Evolutionary conservation across 2,113 vertebrate species (phyloP).

Genomic region (Zapornia atra): DNA sequence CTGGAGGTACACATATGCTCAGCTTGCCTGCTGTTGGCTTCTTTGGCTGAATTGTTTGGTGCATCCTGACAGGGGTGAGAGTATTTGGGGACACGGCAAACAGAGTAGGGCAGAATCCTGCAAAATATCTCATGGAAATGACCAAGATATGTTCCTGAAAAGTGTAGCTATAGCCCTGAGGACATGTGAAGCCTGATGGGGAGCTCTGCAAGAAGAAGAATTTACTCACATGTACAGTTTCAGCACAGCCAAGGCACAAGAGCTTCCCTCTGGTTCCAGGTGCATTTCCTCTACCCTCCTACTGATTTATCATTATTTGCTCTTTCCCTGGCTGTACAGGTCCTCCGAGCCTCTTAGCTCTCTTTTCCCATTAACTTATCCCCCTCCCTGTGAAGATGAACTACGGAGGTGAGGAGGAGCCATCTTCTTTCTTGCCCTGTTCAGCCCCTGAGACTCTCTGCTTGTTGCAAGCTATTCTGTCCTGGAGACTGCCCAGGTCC

Average conservation of each 20-base stretch:
- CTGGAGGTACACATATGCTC: not conserved
- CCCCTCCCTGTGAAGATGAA: not conserved
- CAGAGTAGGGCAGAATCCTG: not conserved
- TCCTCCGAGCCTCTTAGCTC: not conserved
- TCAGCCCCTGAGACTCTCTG: not conserved
- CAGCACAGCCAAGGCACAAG: not conserved
- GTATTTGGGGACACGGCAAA: not conserved
- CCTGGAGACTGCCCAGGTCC: not conserved
- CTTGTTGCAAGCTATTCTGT: not conserved
- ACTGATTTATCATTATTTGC: not conserved
- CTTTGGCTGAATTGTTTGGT: not conserved
- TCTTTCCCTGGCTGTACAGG: not conserved
- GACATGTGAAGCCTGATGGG: fast-evolving
- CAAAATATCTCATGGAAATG: not conserved
- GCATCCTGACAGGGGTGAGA: fast-evolving
- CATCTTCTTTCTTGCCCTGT: not conserved
- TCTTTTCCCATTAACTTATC: not conserved
- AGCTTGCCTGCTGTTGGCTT: not conserved
- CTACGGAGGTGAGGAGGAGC: not conserved
- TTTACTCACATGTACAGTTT: not conserved
- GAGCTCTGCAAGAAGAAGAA: not conserved
- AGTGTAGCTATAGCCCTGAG: not conserved
- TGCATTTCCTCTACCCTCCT: not conserved
- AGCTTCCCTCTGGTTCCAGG: not conserved
- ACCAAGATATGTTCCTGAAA: not conserved